Conservation (phyloP, 2,113 vertebrate species). For the Aepyceros melampus region DNA sequence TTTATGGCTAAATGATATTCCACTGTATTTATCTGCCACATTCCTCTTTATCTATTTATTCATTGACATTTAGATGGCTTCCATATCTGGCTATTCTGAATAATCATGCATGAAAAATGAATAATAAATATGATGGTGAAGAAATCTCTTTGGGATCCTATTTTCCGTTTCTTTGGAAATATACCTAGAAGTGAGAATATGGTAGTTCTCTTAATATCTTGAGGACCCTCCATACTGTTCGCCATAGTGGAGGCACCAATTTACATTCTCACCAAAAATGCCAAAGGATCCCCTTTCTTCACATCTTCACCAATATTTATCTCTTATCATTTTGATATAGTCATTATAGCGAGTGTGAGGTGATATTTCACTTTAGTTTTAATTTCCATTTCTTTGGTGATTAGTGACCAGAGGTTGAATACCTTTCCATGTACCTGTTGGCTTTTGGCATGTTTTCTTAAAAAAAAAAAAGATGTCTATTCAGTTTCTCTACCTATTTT, state of each 20-base stretch:
- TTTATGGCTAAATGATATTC: not conserved
- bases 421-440: not conserved
- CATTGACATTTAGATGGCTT: not conserved
- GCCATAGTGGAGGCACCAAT: not conserved
- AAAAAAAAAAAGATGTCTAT: not conserved
- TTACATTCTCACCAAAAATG: not conserved
- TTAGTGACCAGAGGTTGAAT: not conserved
- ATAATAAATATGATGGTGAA: not conserved
- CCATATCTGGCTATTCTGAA: not conserved
- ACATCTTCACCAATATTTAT: not conserved
- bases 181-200: not conserved
- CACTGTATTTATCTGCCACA: not conserved
- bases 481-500: not conserved
- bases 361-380: not conserved
- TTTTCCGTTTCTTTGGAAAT: not conserved
- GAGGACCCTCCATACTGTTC: not conserved
- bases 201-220: not conserved
- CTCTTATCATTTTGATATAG: not conserved
- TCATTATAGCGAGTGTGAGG: not conserved
- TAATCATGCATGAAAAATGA: not conserved
- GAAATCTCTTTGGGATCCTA: not conserved
- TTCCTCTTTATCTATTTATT: not conserved
- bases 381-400: not conserved
- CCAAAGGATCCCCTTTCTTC: not conserved
- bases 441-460: not conserved